Percentiles rank a stretch among this genome's conserved stretches.
Conservation (phyloP, 2,113 vertebrate genomes). For the Halcyon senegalensis region DNA sequence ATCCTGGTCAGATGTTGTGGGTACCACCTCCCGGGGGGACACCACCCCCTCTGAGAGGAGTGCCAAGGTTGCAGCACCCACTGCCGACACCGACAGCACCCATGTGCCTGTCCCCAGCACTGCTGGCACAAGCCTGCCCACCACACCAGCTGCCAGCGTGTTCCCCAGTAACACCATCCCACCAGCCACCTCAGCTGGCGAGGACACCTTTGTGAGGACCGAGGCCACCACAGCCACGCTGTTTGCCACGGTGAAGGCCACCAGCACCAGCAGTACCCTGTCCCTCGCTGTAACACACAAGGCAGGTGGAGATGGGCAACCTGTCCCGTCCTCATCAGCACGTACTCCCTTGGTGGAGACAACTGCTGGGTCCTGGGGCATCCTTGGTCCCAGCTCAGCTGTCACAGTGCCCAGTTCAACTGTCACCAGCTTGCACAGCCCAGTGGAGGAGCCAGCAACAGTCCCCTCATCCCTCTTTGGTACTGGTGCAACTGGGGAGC, state of each 20-base stretch:
- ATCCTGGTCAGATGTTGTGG: not conserved
- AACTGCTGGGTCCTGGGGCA: rapidly evolving
- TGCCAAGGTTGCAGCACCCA: rapidly evolving
- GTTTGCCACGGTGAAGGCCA: not conserved
- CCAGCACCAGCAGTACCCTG: not conserved
- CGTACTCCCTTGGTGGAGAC: rapidly evolving
- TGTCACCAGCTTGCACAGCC: not conserved
- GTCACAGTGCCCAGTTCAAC: rapidly evolving
- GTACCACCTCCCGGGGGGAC: rapidly evolving
- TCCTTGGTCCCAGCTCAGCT: not conserved
- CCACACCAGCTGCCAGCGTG: rapidly evolving
- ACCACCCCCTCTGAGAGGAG: rapidly evolving
- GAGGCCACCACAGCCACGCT: rapidly evolving
- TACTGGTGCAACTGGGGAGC: not conserved
- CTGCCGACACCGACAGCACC: not conserved
- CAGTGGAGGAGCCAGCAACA: not conserved
- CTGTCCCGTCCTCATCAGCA: not conserved
- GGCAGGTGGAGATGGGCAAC: rapidly evolving
- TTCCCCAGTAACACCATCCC: not conserved
- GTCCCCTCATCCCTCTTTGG: not conserved
- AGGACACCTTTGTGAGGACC: not conserved
- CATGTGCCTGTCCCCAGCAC: rapidly evolving
- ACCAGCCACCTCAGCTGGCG: rapidly evolving
- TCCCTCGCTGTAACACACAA: rapidly evolving
- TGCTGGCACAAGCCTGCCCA: not conserved